Base-by-base conservation (phyloP, 2,113 vertebrate genomes). In the human region DNA sequence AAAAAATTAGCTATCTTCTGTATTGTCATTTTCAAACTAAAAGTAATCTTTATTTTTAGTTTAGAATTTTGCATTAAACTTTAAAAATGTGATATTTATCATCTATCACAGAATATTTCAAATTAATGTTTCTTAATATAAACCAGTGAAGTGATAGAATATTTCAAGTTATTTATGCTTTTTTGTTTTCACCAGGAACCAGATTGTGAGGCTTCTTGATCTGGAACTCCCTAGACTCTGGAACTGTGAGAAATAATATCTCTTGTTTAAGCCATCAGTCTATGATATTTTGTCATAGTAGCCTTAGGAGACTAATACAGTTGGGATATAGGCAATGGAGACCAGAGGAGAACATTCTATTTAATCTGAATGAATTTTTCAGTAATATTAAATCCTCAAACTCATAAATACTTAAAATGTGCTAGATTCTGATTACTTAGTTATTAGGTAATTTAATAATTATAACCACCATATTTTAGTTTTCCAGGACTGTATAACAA, bases 31-130 rank as follows among this genome's bases (percentile, higher is more conserved):
- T 86, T 78, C 68, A 94, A 30, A 45, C 61, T 88, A 86, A 48
- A 80, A 97, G 5, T 68, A 95, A 66, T 0, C 13, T 8, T 93
- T n/a, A 32, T 30, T 70, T 95, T 91, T 93, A 95, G 81, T 95
- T 81, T 3, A 76, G 61, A 96, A 90, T 93, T 95, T 85, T 85
- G 6, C 17, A 85, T 23, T 82, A 30, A 81, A 48, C 70, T 95
- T 96, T 97, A 90, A 92, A 90, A 23, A 61, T 85, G 80, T 30
- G 78, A 0, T 22, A 83, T 98, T 98, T 96, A 97, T 97, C 93
- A 96, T 72, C 22, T 89, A 90, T 55, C 73, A 81, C 16, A 93
- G 35, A 50, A 97, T 93, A 6, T 72, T 96, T 57, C 89, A 72
- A 70, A 73, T 30, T 2, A 0, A 68, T 83, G 70, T 32, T 78